Conservation (phyloP, 2,797 vertebrate species). For the Rhyacichthys aspro region DNA sequence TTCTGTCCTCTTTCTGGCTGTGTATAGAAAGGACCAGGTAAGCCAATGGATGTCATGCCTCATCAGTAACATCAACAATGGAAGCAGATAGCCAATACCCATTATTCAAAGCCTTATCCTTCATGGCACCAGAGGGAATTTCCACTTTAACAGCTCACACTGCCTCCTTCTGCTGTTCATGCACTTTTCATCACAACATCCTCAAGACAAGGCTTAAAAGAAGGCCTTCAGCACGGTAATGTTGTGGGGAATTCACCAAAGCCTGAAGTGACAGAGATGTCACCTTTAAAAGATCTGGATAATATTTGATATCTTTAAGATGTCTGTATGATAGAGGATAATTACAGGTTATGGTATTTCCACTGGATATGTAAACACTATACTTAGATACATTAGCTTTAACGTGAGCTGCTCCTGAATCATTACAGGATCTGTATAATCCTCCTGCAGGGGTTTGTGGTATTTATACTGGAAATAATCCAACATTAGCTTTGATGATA, state of each 20-base stretch:
- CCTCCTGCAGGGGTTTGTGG: background rate
- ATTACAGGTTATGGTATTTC: background rate
- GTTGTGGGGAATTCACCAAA: constrained; percentile 16
- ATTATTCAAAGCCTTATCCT: constrained; percentile 27
- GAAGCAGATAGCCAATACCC: constrained; percentile 15
- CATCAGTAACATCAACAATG: no score
- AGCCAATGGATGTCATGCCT: no score
- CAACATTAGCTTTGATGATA: no score
- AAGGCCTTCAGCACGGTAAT: constrained; percentile 34
- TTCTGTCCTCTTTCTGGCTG: no score
- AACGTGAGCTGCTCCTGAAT: background rate
- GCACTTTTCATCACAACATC: constrained; percentile 46
- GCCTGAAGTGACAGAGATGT: constrained; percentile 1
- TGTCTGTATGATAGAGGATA: background rate
- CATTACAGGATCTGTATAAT: background rate
- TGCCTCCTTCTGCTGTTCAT: constrained; percentile 44
- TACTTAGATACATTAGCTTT: background rate
- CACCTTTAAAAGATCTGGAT: background rate
- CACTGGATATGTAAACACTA: background rate
- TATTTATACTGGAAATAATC: no score
- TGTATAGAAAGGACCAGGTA: no score
- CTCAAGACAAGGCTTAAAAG: constrained; percentile 27
- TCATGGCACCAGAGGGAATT: constrained; percentile 44
- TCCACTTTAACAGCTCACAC: constrained; percentile 27
- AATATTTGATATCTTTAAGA: constrained; percentile 1